A percentile compares a stretch with the other conserved stretches of the same genome.
These are phyloP conservation scores for Mesorhabditis sp. DNA, from an alignment of 2,888 invertebrate genomes.

Conservation along the genomic window DNA sequence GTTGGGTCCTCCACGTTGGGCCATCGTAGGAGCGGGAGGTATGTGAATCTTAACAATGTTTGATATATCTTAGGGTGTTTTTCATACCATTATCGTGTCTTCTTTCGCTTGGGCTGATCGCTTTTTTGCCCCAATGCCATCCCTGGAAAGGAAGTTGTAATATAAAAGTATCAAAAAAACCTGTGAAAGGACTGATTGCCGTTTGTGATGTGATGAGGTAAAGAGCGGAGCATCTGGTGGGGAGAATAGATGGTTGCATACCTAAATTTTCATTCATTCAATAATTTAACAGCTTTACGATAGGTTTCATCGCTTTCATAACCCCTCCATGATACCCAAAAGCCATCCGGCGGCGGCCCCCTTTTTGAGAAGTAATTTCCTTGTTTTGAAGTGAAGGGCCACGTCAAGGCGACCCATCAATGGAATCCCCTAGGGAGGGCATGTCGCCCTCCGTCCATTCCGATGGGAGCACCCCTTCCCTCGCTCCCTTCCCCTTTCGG, in stretches of 20 bases:
- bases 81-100: constrained; percentile 7
- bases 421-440: too few species aligned
- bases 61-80: constrained; percentile 16
- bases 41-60: constrained; percentile 17
- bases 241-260: constrained; percentile 49
- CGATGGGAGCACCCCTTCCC: too few species aligned
- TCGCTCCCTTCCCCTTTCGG: too few species aligned
- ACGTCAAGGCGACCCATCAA: too few species aligned
- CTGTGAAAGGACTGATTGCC: constrained; percentile 24
- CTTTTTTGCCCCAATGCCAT: constrained; percentile 39
- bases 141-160: constrained; percentile 19
- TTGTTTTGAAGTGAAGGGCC: too few species aligned
- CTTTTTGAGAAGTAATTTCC: too few species aligned
- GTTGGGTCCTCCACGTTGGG: constrained; percentile 14
- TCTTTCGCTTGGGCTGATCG: constrained; percentile 27
- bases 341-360: too few species aligned
- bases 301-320: too few species aligned
- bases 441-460: too few species aligned
- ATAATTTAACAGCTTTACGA: too few species aligned
- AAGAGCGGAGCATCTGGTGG: constrained; percentile 38
- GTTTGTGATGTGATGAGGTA: constrained; percentile 17
- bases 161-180: neutral
- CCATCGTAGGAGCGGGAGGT: constrained; percentile 17
- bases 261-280: constrained; percentile 13
- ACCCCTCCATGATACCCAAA: too few species aligned